These are phyloP conservation scores for Anagyrus pseudococci DNA, from an alignment of 2,888 invertebrate species.

Conservation along the genomic window DNA sequence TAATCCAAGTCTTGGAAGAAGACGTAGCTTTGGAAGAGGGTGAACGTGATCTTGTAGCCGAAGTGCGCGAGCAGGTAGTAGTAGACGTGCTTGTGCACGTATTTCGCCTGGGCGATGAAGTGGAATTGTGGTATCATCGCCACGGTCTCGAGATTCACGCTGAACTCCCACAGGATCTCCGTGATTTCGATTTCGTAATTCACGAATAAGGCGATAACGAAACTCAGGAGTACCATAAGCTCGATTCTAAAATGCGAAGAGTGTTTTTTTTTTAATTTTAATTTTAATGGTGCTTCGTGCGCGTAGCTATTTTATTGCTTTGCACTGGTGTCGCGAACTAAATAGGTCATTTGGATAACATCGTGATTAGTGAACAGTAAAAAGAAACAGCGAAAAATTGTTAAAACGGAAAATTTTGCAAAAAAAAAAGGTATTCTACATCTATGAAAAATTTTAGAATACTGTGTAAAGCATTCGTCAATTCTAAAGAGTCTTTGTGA, in stretches of 20 bases:
- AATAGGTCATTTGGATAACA: too few species aligned
- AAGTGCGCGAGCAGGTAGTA: slow-evolving; percentile 22
- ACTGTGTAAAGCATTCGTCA: too few species aligned
- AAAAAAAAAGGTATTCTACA: too few species aligned
- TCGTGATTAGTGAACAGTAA: too few species aligned
- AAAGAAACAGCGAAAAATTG: too few species aligned
- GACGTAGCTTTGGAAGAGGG: slow-evolving; percentile 10
- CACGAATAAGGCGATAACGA: slow-evolving; percentile 22
- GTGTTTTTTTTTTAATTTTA: too few species aligned
- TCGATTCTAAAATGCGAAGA: slow-evolving; percentile 23
- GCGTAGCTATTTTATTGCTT: too few species aligned
- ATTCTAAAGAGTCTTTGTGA: too few species aligned
- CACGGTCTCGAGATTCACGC: slow-evolving; percentile 32
- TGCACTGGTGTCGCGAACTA: too few species aligned
- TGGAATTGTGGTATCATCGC: slow-evolving; percentile 33
- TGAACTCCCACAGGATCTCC: slow-evolving; percentile 35
- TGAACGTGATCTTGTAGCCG: slow-evolving; percentile 14
- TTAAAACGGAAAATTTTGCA: too few species aligned
- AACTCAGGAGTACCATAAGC: slow-evolving; percentile 25
- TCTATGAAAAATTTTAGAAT: too few species aligned
- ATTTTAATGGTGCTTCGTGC: too few species aligned
- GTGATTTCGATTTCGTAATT: slow-evolving; percentile 18
- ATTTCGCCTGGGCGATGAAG: slow-evolving; percentile 9
- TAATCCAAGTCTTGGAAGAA: slow-evolving; percentile 7
- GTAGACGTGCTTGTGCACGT: slow-evolving; percentile 22